Percentiles rank a stretch among this genome's conserved stretches.
These are phyloP conservation scores for Cotesia chilonis DNA, from an alignment of 1,140 invertebrate species.

Conservation along the genomic window DNA sequence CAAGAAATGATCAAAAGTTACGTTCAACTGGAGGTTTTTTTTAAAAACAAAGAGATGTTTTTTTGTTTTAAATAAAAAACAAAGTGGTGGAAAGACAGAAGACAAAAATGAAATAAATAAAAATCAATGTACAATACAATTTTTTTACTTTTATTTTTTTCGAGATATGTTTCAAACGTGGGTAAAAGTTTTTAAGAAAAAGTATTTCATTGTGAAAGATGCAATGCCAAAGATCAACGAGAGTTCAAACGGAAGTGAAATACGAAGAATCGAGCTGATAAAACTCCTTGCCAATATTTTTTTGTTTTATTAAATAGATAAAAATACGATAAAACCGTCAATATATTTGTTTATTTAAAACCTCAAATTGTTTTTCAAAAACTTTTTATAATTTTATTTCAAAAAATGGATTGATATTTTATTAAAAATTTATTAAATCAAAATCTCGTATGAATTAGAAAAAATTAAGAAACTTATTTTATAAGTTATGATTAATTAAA, in stretches of 20 bases:
- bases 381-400: too few relatives aligned
- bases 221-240: background rate
- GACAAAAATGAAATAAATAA: conserved; percentile 5
- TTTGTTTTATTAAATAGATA: background rate
- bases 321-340: too few relatives aligned
- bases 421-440: too few relatives aligned
- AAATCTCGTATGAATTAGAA: too few relatives aligned
- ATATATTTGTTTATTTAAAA: too few relatives aligned
- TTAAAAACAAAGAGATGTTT: conserved; percentile 14
- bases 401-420: too few relatives aligned
- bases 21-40: background rate
- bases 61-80: too few relatives aligned
- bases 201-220: conserved; percentile 16
- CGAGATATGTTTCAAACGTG: conserved; percentile 32
- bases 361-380: too few relatives aligned
- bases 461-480: too few relatives aligned
- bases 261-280: background rate
- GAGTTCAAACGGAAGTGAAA: background rate
- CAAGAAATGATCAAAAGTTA: conserved; percentile 25
- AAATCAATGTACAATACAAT: conserved; percentile 28
- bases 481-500: too few relatives aligned
- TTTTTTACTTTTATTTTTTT: background rate
- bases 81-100: conserved; percentile 3
- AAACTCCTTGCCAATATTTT: conserved; percentile 23
- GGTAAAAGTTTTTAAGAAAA: conserved; percentile 29